Percentiles rank a stretch among this genome's conserved stretches.
phyloP scores from a whole-genome alignment of 2,888 invertebrate genomes.

The Coleophora flavipennella region DNA sequence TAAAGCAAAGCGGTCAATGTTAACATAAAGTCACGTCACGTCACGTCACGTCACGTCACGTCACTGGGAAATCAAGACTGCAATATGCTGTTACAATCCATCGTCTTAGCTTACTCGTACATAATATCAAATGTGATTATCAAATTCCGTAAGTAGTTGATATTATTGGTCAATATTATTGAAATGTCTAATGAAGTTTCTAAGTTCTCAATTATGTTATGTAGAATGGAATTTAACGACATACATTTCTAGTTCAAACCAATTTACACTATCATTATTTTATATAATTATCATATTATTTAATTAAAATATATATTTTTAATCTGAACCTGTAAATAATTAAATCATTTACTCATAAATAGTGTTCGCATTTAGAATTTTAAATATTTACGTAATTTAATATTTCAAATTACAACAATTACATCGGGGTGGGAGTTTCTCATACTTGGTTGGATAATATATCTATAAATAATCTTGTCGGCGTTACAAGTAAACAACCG shows the following conservation, averaged over 20 bases:
- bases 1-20: conserved; percentile 38
- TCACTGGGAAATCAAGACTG: conserved; percentile 38
- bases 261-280: conserved; percentile 50
- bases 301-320: conserved; percentile 36
- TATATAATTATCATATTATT: conserved; percentile 46
- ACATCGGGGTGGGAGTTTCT: conserved; percentile 48
- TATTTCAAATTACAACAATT: conserved; percentile 52
- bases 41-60: too few relatives aligned
- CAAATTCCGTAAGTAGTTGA: conserved; percentile 46
- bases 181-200: conserved; percentile 33
- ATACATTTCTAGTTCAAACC: conserved; percentile 58
- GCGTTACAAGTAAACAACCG: conserved; percentile 28
- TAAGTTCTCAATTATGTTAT: conserved; percentile 28
- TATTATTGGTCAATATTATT: conserved; percentile 52
- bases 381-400: conserved; percentile 31
- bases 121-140: conserved; percentile 47
- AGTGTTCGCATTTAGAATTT: conserved; percentile 61
- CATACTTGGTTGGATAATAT: conserved; percentile 3
- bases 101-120: conserved; percentile 31
- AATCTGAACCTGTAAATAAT: conserved; percentile 63
- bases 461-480: conserved; percentile 29
- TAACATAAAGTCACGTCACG: conserved; percentile 26
- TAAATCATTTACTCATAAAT: conserved; percentile 62
- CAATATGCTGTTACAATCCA: conserved; percentile 53
- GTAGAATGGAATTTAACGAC: conserved; percentile 47